A percentile compares a stretch with the other conserved stretches of the same genome.
These are phyloP conservation scores for Sarcoramphus papa DNA, from an alignment of 2,797 vertebrate genomes.

Conservation along the genomic window DNA sequence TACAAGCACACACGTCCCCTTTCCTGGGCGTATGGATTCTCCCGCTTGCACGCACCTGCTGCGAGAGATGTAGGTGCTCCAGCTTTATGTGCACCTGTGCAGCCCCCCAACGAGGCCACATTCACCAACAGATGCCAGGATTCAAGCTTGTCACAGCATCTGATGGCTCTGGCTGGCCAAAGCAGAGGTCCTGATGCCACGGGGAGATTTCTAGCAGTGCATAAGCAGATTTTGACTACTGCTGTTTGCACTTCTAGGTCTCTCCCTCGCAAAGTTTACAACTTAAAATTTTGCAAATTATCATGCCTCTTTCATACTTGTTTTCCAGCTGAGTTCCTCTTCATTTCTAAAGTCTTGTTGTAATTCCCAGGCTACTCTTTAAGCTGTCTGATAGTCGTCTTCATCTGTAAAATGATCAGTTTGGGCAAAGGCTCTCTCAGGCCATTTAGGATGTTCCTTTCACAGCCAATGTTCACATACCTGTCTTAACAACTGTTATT, in stretches of 20 bases:
- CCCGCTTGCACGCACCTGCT: not conserved
- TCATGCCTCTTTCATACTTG: not conserved
- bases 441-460: not conserved
- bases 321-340: not conserved
- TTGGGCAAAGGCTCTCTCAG: not conserved
- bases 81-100: not conserved
- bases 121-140: not conserved
- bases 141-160: not conserved
- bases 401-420: not conserved
- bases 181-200: not conserved
- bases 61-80: not conserved
- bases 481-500: not conserved
- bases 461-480: not conserved
- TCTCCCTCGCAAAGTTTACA: not conserved
- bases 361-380: not conserved
- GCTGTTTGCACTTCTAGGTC: not conserved
- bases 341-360: not conserved
- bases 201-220: not conserved
- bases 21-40: fast-evolving
- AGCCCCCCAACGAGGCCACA: fast-evolving
- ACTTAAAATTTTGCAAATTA: not conserved
- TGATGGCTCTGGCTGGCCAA: not conserved
- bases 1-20: fast-evolving
- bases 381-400: not conserved
- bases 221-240: not conserved